Conservation (phyloP, 2,888 invertebrate species). For the Beris morrisii region DNA sequence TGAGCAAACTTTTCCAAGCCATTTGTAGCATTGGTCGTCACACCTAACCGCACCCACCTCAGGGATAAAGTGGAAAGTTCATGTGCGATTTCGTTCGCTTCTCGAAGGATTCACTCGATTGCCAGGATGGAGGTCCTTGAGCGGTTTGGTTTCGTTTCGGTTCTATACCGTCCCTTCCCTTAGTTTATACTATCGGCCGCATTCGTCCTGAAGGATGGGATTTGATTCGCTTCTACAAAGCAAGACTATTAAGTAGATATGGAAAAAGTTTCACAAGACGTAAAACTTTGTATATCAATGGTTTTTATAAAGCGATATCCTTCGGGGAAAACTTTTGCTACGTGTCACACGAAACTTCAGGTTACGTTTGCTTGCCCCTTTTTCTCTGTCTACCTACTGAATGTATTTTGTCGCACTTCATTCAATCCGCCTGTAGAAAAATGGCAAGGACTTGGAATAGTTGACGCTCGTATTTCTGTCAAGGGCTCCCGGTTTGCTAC, state of each 20-base stretch:
- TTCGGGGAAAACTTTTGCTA: constrained; percentile 11
- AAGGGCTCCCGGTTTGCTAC: no score
- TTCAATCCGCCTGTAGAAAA: no score
- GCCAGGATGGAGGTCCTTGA: not conserved
- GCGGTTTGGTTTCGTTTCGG: not conserved
- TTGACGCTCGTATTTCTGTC: no score
- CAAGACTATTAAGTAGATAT: constrained; percentile 21
- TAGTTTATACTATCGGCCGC: not conserved
- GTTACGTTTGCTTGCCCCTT: not conserved
- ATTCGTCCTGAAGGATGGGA: not conserved
- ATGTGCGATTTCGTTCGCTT: constrained; percentile 9
- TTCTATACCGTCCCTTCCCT: not conserved
- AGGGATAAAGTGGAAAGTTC: constrained; percentile 17
- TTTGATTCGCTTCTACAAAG: not conserved
- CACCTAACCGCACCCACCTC: constrained; percentile 9
- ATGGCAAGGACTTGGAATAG: no score
- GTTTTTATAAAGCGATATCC: constrained; percentile 15
- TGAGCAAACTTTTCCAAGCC: constrained; percentile 31
- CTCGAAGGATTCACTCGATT: constrained; percentile 16
- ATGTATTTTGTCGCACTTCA: constrained; percentile 9
- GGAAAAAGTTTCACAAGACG: constrained; percentile 17
- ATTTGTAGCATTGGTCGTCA: constrained; percentile 1
- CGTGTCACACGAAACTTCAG: constrained; percentile 24
- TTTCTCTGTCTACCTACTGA: not conserved
- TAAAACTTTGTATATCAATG: constrained; percentile 27